These are phyloP conservation scores for Malaclemys terrapin DNA, from an alignment of 2,113 vertebrate genomes.

Conservation along the genomic window DNA sequence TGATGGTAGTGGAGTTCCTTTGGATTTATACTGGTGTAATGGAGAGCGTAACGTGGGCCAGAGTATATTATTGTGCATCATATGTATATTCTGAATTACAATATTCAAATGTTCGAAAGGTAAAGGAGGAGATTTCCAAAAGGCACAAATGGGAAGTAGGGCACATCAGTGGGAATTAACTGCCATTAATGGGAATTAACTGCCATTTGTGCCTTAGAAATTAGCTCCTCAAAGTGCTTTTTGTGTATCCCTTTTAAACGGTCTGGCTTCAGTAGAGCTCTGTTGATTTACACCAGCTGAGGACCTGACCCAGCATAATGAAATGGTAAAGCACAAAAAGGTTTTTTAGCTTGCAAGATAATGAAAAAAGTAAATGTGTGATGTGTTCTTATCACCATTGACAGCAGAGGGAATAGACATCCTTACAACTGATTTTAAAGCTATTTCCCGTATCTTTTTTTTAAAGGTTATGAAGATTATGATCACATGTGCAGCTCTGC, in stretches of 20 bases:
- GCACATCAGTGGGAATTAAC: neutral
- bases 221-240: neutral
- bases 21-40: neutral
- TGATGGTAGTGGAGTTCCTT: neutral
- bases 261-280: neutral
- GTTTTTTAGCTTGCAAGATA: neutral
- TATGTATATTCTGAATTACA: neutral
- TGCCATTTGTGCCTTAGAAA: neutral
- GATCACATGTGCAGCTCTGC: constrained; percentile 50
- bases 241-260: neutral
- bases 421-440: neutral
- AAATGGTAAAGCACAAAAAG: neutral
- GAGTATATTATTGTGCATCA: neutral
- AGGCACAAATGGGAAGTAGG: accelerated
- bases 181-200: neutral
- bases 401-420: constrained; percentile 5
- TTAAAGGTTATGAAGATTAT: constrained; percentile 80
- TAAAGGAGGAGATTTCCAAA: accelerated
- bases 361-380: accelerated
- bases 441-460: constrained; percentile 45
- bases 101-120: neutral
- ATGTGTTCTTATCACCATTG: neutral
- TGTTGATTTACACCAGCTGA: neutral
- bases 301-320: neutral
- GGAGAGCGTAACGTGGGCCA: neutral